These are phyloP conservation scores for Erinaceus europaeus DNA, from an alignment of 2,113 vertebrate genomes.

Conservation along the genomic window DNA sequence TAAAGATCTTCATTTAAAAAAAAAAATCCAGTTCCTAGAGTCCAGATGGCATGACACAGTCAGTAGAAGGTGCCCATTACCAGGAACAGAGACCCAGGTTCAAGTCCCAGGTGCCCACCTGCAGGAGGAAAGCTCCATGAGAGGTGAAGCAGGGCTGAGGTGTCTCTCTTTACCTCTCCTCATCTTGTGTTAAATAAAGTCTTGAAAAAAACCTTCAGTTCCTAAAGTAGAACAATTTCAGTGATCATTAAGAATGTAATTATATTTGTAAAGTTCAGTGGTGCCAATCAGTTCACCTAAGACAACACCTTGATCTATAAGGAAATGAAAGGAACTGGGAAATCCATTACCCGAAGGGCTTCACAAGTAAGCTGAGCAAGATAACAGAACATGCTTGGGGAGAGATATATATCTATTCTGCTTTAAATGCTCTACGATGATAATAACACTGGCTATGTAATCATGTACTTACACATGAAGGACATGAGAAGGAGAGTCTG, in stretches of 20 bases:
- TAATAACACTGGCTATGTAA: slow-evolving; percentile 12
- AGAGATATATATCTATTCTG: not conserved
- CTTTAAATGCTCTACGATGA: slow-evolving; percentile 6
- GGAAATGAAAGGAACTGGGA: not conserved
- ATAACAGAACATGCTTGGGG: not conserved
- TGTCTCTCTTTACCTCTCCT: no score
- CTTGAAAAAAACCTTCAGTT: not conserved
- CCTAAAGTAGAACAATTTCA: not conserved
- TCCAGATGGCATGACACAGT: no score
- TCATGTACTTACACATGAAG: no score
- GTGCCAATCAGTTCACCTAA: not conserved
- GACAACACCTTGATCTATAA: not conserved
- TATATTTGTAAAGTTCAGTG: slow-evolving; percentile 8
- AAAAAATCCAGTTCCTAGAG: not conserved
- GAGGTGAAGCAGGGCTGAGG: no score
- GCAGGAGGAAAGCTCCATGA: no score
- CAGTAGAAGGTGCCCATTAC: no score
- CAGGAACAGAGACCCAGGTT: no score
- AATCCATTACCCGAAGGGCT: not conserved
- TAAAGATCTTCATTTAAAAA: not conserved
- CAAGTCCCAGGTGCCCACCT: no score
- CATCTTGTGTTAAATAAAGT: no score
- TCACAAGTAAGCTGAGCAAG: not conserved
- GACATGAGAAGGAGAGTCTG: no score
- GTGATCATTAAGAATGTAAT: not conserved